These are phyloP conservation scores for Dreissena rostriformis DNA, from an alignment of 1,140 invertebrate species.

Conservation along the genomic window DNA sequence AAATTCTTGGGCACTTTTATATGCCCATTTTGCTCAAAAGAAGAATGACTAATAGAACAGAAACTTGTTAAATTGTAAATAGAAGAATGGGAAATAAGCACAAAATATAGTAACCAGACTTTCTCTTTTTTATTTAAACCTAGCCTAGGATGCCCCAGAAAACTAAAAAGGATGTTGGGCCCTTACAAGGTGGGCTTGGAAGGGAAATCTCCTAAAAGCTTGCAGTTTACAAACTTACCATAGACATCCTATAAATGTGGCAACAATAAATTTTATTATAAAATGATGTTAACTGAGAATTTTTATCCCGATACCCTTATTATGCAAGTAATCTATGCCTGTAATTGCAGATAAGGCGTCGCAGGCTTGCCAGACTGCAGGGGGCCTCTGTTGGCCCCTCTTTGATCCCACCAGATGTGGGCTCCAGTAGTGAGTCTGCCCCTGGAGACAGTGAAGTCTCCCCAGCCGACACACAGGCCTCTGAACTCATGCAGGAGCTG, in stretches of 20 bases:
- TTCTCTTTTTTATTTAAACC: too few relatives aligned
- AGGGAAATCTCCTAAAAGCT: not conserved
- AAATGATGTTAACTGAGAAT: not conserved
- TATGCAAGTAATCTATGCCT: slow-evolving; percentile 11
- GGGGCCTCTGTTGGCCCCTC: slow-evolving; percentile 81
- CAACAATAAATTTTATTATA: not conserved
- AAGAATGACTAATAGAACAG: too few relatives aligned
- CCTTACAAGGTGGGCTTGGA: not conserved
- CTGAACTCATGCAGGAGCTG: not conserved
- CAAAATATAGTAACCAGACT: too few relatives aligned
- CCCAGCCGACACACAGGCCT: not conserved
- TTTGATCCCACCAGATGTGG: slow-evolving; percentile 56
- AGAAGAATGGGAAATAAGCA: too few relatives aligned
- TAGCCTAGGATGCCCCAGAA: not conserved
- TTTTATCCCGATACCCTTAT: not conserved
- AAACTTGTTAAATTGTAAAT: too few relatives aligned
- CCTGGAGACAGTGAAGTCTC: not conserved
- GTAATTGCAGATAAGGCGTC: slow-evolving; percentile 85
- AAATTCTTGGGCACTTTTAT: too few relatives aligned
- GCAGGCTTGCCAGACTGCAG: slow-evolving; percentile 85
- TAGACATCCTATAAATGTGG: not conserved
- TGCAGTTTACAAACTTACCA: not conserved
- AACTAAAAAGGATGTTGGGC: too few relatives aligned
- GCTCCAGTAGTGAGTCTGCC: not conserved
- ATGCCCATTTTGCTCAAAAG: too few relatives aligned